Base-by-base conservation (phyloP, 2,113 vertebrate genomes). In the Muscicapa adusta region DNA sequence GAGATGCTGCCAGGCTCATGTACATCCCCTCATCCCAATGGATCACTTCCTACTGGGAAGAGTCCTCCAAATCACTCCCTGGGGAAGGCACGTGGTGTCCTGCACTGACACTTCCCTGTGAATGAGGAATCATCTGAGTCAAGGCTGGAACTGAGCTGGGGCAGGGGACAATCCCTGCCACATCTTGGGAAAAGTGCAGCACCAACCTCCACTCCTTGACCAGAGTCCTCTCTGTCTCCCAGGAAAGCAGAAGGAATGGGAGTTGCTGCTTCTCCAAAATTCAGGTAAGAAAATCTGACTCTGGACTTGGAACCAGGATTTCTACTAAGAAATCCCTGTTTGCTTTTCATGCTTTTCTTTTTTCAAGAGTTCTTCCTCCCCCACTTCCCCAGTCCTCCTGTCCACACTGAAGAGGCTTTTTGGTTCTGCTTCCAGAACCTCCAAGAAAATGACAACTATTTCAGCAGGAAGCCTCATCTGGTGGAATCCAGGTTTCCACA, bases 31-130 rank as follows among this genome's bases (percentile, higher is more conserved):
- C 12, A 33, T 57, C 50, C 25, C 28, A 17, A 3, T 10, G 50
- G 50, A 14, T 17, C 18, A 1, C 8, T 81, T 42, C 13, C 15
- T 28, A 1, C 20, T 56, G 56, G 51, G 62, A 67, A 23, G 34
- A 67, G 5, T 10, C 31, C 33, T 70, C 29, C 33, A 36, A 3
- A 8, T 18, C 18, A 5, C 18, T 43, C 40, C 18, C 31, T 3
- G 1, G n/a, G n/a, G 45, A 62, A n/a, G n/a, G 23, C 14, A 15
- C 20, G 25, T 53, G 5, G 0, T 11, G 20, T 78, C 23, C 40
- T 53, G 24, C 28, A 26, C 58, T 1, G 3, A 4, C 2, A 0
- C 10, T 42, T 73, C 22, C 54, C 24, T 9, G 18, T 2, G 43
- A n/a, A 16, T 0, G 6, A 22, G 33, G 24, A 28, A 19, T 43